A percentile compares a stretch with the other conserved stretches of the same genome.
These are phyloP conservation scores for Eriocheir sinensis DNA, from an alignment of 1,140 invertebrate species.

Conservation along the genomic window DNA sequence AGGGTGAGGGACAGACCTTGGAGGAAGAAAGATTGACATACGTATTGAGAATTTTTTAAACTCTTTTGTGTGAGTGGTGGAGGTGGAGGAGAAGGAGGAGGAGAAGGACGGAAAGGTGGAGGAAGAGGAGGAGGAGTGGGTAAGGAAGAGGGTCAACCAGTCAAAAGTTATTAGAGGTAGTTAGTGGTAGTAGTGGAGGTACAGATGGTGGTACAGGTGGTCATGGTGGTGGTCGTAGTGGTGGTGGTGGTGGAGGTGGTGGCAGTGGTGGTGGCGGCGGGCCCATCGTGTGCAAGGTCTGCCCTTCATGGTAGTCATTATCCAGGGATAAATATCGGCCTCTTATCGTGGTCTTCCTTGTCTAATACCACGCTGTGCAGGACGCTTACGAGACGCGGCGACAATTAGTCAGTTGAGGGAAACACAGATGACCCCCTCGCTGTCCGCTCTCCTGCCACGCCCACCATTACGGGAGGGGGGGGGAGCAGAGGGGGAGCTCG, in stretches of 20 bases:
- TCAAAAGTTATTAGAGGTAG: neutral
- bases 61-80: neutral
- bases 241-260: neutral
- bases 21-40: neutral
- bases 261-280: neutral
- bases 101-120: neutral
- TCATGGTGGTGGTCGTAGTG: neutral
- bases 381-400: conserved; percentile 9
- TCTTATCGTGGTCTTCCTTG: conserved; percentile 39
- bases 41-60: no score
- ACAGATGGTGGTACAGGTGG: no score
- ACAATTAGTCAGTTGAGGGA: conserved; percentile 46
- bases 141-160: neutral
- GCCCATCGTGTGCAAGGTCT: conserved; percentile 19
- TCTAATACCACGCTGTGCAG: conserved; percentile 17
- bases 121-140: neutral
- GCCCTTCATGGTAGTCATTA: conserved; percentile 32
- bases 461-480: neutral
- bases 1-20: neutral
- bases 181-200: neutral
- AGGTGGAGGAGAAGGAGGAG: neutral
- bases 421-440: conserved; percentile 29
- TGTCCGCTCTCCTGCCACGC: neutral
- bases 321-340: conserved; percentile 27
- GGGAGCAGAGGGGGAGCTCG: neutral